phyloP scores from a whole-genome alignment of 2,797 vertebrate genomes.

The Lophotriccus pileatus region DNA sequence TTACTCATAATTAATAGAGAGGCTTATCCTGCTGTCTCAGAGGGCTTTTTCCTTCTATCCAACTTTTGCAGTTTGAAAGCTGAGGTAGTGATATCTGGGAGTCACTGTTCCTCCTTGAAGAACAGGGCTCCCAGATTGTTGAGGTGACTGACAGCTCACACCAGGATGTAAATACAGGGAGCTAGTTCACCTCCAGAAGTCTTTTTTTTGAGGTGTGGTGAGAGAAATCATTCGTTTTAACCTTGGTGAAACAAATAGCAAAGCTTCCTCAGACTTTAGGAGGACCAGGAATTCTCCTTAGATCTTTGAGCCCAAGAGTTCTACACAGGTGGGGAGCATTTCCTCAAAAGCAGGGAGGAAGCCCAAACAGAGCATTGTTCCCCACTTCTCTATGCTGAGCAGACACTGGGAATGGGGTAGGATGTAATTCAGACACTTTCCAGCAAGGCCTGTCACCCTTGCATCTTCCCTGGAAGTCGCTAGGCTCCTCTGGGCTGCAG shows the following conservation, averaged over 20 bases:
- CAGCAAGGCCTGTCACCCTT: not conserved
- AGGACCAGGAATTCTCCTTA: not conserved
- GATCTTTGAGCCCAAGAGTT: not conserved
- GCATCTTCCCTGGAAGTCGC: not conserved
- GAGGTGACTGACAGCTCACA: not conserved
- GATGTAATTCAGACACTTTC: not conserved
- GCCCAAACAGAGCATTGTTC: not conserved
- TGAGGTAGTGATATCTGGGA: not conserved
- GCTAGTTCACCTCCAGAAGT: not conserved
- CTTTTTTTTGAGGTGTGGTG: not conserved
- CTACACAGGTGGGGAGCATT: not conserved
- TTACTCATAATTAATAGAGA: conserved; percentile 60
- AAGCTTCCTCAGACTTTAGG: not conserved
- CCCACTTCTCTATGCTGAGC: not conserved
- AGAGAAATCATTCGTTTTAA: not conserved
- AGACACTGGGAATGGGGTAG: not conserved
- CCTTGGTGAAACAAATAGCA: not conserved
- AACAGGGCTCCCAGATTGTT: not conserved
- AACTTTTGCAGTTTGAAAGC: not conserved
- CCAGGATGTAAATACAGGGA: not conserved
- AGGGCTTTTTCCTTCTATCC: not conserved
- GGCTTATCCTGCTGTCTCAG: conserved; percentile 11
- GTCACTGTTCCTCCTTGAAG: not conserved
- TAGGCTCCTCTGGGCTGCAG: not conserved
- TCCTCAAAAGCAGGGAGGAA: not conserved